Conservation (phyloP, 2,113 vertebrate species). For the Sula dactylatra region DNA sequence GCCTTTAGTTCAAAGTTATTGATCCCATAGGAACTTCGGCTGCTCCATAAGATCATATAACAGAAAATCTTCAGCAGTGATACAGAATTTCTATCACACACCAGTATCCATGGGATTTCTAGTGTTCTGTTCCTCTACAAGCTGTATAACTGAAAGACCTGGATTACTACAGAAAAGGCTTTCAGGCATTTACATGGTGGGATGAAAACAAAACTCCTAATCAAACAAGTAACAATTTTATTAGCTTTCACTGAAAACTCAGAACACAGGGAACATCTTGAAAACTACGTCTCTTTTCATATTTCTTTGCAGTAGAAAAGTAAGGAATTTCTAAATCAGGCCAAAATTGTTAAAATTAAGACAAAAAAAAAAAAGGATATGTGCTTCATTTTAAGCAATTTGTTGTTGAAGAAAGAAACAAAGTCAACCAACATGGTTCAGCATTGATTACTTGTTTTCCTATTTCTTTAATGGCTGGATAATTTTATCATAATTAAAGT, state of each 20-base stretch:
- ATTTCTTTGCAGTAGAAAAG: neutral
- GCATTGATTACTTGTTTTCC: neutral
- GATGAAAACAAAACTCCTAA: neutral
- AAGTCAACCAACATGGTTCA: neutral
- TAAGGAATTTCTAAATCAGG: neutral
- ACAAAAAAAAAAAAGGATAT: neutral
- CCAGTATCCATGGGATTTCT: neutral
- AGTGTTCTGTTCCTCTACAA: neutral
- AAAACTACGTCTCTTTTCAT: neutral
- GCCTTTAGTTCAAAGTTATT: neutral
- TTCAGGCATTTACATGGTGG: neutral
- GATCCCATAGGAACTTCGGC: neutral
- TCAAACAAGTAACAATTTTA: neutral
- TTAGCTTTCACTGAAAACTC: neutral
- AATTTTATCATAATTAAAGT: slow-evolving; percentile 3
- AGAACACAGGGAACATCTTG: neutral
- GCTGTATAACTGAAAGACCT: neutral
- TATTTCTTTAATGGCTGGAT: neutral
- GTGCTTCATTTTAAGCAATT: neutral
- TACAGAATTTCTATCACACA: neutral
- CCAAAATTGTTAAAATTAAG: neutral
- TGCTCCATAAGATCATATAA: neutral
- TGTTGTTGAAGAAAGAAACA: neutral
- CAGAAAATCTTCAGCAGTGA: neutral
- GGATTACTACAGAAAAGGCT: neutral